Evolutionary conservation across 2,888 invertebrate genomes (phyloP), one percentile per base, ranked within the genome.

Genomic region (Noctua comes): DNA sequence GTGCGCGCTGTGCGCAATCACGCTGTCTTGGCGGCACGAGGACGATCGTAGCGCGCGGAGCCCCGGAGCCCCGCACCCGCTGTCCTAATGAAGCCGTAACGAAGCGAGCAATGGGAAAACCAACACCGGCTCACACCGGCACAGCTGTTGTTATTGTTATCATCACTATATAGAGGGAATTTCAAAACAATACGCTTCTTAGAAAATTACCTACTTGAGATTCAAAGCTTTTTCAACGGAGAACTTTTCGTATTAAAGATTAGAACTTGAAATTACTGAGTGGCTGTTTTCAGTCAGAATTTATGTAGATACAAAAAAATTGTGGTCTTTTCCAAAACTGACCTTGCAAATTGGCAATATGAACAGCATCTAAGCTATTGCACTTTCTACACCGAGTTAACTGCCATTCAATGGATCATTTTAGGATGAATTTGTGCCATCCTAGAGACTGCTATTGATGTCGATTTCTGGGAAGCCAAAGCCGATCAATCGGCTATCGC

Each of bases 81-180:
- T 89, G 88, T 89, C 90, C 93, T 95, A 95, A 96, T 95, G 95
- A 96, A 95, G 95, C 93, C 93, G 94, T 95, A 94, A 95, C 91
- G 92, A 92, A 93, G 93, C 93, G 92, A 91, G 94, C 89, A 93
- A 93, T 91, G 92, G 93, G 93, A 93, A 92, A 95, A 93, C 93
- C 93, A 93, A 93, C 93, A 93, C 90, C 92, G 90, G 89, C 88
- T 89, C 89, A 88, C 91, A 91, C 85, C 88, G 90, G 89, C 93
- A 91, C 94, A 93, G 94, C 93, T 94, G 94, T 90, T 91, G 92
- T 93, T 95, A 95, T 93, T 94, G 93, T 93, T 93, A 92, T 92
- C 90, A 93, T 91, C 92, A 92, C 91, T 90, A 91, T 90, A 91
- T 91, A 91, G 90, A 91, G 89, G 80, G 88, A 88, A 91, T 92